phyloP scores from a whole-genome alignment of 1,140 invertebrate genomes.

The Temnothorax curvispinosus region DNA sequence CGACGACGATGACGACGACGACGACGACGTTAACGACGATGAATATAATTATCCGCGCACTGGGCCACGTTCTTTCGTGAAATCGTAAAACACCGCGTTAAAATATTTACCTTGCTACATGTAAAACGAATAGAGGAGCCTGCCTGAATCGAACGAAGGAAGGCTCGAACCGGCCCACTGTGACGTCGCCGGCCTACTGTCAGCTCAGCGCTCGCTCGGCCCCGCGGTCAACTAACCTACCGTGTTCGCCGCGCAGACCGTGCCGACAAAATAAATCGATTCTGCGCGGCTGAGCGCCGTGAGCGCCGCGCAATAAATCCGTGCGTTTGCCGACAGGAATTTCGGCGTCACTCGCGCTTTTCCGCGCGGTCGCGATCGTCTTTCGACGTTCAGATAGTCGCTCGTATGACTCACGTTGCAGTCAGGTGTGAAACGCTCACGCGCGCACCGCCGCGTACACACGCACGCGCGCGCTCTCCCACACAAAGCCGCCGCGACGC shows the following conservation, averaged over 20 bases:
- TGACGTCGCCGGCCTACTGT: conserved; percentile 87
- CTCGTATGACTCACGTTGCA: conserved; percentile 79
- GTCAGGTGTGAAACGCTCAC: conserved; percentile 84
- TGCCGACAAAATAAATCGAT: conserved; percentile 74
- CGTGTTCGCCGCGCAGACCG: conserved; percentile 80
- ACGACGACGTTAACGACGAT: neutral
- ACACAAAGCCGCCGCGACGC: conserved; percentile 18
- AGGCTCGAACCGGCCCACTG: conserved; percentile 86
- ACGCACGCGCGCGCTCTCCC: conserved; percentile 51
- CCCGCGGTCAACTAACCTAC: conserved; percentile 85
- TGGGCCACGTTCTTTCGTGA: conserved; percentile 49
- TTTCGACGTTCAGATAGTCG: conserved; percentile 37
- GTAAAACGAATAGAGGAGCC: conserved; percentile 86
- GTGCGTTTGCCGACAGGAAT: conserved; percentile 37
- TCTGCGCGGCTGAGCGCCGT: conserved; percentile 45
- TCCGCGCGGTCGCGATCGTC: neutral
- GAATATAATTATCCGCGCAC: conserved; percentile 58
- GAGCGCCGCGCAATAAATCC: conserved; percentile 69
- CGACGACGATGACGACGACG: neutral
- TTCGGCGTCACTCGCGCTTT: conserved; percentile 35
- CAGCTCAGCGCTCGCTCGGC: conserved; percentile 85
- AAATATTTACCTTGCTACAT: conserved; percentile 87
- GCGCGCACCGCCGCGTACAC: conserved; percentile 71
- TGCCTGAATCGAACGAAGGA: conserved; percentile 85
- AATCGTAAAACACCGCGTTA: conserved; percentile 69